These are phyloP conservation scores for Bothrops jararaca DNA, from an alignment of 2,113 vertebrate genomes.

Conservation along the genomic window DNA sequence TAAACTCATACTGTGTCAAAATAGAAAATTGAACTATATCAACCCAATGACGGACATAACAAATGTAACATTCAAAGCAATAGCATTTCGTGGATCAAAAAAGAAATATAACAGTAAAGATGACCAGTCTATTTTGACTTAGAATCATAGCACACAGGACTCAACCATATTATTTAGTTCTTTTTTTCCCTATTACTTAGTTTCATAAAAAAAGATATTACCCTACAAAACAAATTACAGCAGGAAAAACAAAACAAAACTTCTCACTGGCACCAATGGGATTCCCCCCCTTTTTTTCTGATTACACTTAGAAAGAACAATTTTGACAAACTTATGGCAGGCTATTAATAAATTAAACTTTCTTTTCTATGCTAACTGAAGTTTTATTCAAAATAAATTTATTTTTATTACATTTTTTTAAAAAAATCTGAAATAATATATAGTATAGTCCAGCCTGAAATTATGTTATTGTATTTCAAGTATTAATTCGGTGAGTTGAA, in stretches of 20 bases:
- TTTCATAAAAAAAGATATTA: not conserved
- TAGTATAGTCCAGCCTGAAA: not conserved
- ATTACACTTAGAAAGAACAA: not conserved
- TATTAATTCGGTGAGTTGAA: not conserved
- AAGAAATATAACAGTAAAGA: not conserved
- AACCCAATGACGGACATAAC: not conserved
- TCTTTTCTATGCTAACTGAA: not conserved
- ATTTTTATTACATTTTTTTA: not conserved
- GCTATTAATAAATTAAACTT: not conserved
- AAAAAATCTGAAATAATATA: not conserved
- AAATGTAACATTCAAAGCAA: not conserved
- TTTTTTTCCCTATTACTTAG: not conserved
- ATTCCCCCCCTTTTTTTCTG: not conserved
- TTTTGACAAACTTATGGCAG: not conserved
- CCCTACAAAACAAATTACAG: not conserved
- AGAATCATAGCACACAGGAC: not conserved
- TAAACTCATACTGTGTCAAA: not conserved
- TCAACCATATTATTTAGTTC: not conserved
- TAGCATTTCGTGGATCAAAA: not conserved
- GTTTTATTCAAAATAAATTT: not conserved
- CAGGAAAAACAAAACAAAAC: not conserved
- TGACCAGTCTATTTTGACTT: not conserved
- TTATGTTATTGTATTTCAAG: not conserved
- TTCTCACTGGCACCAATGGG: not conserved
- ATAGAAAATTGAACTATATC: not conserved